Evolutionary conservation across 2,797 vertebrate species (phyloP).

Genomic region (Varecia variegata): DNA sequence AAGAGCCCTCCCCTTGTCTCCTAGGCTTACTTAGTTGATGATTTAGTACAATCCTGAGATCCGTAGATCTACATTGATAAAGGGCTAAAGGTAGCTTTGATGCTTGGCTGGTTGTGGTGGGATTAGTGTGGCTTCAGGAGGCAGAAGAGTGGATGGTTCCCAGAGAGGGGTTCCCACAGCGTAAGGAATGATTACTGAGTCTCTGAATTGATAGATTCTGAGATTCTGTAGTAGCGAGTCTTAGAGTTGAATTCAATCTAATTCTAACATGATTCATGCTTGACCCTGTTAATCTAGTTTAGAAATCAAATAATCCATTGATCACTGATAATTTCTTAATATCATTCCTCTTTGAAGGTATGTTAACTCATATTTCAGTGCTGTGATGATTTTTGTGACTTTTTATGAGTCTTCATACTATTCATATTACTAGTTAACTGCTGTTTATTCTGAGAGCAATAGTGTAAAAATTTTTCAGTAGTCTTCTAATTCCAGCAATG

Average conservation of each 20-base stretch:
- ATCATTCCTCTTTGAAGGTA: not conserved
- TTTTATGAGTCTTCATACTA: not conserved
- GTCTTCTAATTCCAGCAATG: not conserved
- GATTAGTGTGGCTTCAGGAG: not conserved
- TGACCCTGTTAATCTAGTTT: not conserved
- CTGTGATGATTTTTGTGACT: not conserved
- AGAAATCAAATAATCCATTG: not conserved
- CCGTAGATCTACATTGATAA: not conserved
- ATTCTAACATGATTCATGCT: not conserved
- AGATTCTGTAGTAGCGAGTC: not conserved
- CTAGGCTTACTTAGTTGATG: not conserved
- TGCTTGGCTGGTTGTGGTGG: not conserved
- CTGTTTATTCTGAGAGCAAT: not conserved
- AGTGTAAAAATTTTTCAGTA: not conserved
- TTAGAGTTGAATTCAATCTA: not conserved
- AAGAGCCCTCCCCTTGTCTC: not conserved
- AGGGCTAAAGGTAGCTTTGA: not conserved
- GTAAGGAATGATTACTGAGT: not conserved
- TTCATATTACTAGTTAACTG: not conserved
- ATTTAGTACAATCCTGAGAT: not conserved
- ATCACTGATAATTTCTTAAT: not conserved
- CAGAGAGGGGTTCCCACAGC: not conserved
- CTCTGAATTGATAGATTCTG: not conserved
- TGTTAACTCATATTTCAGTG: not conserved
- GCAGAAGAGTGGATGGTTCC: not conserved